phyloP scores from a whole-genome alignment of 2,797 vertebrate genomes.

The Rhincodon typus region DNA sequence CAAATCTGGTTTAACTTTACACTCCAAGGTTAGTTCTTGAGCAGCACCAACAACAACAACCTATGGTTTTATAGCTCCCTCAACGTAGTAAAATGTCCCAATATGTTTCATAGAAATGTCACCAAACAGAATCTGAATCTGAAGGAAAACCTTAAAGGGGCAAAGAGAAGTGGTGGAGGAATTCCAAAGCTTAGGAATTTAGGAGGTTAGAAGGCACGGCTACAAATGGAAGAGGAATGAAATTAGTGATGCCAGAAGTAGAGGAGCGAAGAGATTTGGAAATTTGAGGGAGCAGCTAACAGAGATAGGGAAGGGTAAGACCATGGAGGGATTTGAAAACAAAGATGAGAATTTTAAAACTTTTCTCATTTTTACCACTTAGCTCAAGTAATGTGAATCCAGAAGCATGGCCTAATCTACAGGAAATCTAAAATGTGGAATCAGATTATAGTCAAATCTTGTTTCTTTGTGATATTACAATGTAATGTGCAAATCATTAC shows the following conservation, averaged over 20 bases:
- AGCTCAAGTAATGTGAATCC: background rate
- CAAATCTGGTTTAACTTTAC: background rate
- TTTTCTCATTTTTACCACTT: background rate
- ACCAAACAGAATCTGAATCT: background rate
- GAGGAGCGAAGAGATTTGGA: background rate
- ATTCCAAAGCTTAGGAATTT: too few relatives aligned
- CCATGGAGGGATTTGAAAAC: background rate
- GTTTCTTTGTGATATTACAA: background rate
- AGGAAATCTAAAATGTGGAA: background rate
- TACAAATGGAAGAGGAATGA: background rate
- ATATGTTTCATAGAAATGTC: too few relatives aligned
- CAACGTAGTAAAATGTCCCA: background rate
- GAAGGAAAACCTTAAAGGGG: background rate
- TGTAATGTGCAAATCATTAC: background rate
- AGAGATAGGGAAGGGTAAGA: background rate
- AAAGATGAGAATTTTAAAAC: background rate
- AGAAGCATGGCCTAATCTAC: background rate
- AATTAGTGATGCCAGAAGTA: background rate
- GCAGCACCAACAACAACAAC: background rate
- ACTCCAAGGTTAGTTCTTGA: background rate
- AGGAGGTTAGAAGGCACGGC: too few relatives aligned
- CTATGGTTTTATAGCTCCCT: background rate
- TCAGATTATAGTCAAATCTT: background rate
- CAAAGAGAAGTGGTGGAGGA: background rate
- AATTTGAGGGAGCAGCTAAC: background rate